Conservation (phyloP, 2,797 vertebrate genomes). For the Sternarchorhynchus goeldii region DNA sequence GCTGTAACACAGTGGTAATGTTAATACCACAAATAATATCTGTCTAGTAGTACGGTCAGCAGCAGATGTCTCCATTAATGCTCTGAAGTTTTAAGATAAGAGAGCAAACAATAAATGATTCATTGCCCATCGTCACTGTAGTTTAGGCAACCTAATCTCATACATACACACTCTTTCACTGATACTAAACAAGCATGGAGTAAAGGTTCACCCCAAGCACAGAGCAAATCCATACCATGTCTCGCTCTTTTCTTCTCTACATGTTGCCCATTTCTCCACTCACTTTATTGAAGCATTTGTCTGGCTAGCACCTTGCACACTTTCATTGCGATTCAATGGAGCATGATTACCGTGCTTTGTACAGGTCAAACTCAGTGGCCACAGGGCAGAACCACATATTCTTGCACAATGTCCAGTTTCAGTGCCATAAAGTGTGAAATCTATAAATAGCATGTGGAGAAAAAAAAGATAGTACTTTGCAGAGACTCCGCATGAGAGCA, state of each 20-base stretch:
- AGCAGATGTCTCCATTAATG: neutral
- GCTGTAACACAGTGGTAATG: too few species aligned
- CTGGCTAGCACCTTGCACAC: neutral
- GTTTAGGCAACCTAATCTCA: constrained; percentile 8
- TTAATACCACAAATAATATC: too few species aligned
- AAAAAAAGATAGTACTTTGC: neutral
- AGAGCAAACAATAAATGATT: constrained; percentile 4
- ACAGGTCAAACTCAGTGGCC: constrained; percentile 46
- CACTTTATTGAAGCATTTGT: neutral
- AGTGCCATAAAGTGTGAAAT: constrained; percentile 18
- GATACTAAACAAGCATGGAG: constrained; percentile 2
- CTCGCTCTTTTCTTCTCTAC: neutral
- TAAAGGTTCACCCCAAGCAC: neutral
- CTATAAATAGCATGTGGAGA: neutral
- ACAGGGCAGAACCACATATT: constrained; percentile 46
- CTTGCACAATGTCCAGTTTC: constrained; percentile 1
- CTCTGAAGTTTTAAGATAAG: constrained; percentile 3
- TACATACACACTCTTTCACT: constrained; percentile 9
- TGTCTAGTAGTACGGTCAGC: too few species aligned
- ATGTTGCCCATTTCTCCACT: neutral
- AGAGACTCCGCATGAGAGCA: neutral
- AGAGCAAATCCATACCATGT: neutral
- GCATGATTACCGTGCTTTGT: constrained; percentile 14
- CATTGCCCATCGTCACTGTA: neutral
- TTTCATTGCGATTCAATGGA: constrained; percentile 8